Conservation (phyloP, 2,113 vertebrate genomes). For the Ranitomeya variabilis region DNA sequence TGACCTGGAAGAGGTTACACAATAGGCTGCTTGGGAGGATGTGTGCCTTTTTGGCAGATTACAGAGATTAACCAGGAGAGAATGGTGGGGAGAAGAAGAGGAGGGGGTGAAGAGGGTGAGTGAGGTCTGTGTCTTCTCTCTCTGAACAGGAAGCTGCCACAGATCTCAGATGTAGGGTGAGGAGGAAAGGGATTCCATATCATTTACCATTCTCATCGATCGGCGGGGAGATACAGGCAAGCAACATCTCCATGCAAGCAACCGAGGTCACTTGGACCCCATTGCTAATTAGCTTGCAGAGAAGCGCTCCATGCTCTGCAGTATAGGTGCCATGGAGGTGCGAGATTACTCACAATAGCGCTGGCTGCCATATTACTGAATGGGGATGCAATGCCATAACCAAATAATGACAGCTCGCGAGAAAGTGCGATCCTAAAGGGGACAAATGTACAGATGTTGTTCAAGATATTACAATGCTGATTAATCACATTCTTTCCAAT, state of each 20-base stretch:
- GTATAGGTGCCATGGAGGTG: background rate
- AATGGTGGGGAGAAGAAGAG: background rate
- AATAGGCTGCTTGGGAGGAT: slow-evolving; percentile 10
- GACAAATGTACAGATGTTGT: background rate
- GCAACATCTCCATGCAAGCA: background rate
- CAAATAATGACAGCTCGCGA: background rate
- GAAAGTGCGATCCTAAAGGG: background rate
- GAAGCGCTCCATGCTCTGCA: background rate
- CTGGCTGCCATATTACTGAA: slow-evolving; percentile 15
- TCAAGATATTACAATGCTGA: background rate
- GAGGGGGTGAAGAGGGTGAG: slow-evolving; percentile 7
- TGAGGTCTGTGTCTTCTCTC: slow-evolving; percentile 32
- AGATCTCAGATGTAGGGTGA: background rate
- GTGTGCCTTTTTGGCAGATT: slow-evolving; percentile 45
- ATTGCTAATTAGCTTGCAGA: background rate
- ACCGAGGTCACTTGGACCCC: background rate
- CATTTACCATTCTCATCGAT: background rate
- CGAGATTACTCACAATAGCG: background rate
- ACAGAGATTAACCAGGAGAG: slow-evolving; percentile 38
- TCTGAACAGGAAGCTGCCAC: slow-evolving; percentile 36
- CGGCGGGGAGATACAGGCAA: background rate
- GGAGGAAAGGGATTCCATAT: background rate
- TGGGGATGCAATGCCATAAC: background rate
- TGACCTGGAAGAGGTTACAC: slow-evolving; percentile 38
- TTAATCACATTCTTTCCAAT: no score